Percentiles rank a stretch among this genome's conserved stretches.
Conservation (phyloP, 2,797 vertebrate species). For the Crocidura indochinensis region DNA sequence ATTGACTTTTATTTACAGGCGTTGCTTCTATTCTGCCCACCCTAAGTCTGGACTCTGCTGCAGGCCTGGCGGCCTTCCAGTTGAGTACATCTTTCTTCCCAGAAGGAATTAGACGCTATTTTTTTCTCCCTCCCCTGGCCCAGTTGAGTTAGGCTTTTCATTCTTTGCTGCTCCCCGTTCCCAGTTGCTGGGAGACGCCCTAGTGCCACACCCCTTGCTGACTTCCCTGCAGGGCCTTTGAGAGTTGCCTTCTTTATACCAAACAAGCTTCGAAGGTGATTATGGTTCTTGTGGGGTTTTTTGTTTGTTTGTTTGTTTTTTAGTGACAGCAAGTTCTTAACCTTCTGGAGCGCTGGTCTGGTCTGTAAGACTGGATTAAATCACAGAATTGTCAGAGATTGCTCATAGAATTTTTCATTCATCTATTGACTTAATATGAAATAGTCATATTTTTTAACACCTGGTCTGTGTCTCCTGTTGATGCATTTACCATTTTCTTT, state of each 20-base stretch:
- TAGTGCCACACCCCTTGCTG: slow-evolving; percentile 69
- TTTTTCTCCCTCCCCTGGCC: neutral
- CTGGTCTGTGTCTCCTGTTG: neutral
- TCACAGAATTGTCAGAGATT: neutral
- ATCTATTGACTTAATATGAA: slow-evolving; percentile 62
- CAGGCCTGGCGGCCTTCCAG: neutral
- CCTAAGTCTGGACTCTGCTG: neutral
- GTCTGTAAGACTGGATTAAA: slow-evolving; percentile 14
- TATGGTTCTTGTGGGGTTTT: too few relatives aligned
- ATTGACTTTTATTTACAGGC: neutral
- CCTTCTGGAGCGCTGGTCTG: neutral
- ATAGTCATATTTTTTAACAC: slow-evolving; percentile 22
- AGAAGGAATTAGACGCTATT: neutral
- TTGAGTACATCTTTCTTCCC: neutral
- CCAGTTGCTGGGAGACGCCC: neutral
- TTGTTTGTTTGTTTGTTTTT: neutral
- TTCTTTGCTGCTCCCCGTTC: neutral
- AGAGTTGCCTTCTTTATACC: neutral
- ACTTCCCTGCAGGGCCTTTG: neutral
- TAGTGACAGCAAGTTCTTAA: slow-evolving; percentile 20
- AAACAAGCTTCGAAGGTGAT: neutral
- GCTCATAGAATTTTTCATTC: neutral
- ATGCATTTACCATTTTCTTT: neutral
- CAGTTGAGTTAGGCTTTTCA: neutral
- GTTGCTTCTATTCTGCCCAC: neutral